Percentiles rank a stretch among this genome's conserved stretches.
Conservation (phyloP, 2,888 invertebrate species). For the Apamea anceps region DNA sequence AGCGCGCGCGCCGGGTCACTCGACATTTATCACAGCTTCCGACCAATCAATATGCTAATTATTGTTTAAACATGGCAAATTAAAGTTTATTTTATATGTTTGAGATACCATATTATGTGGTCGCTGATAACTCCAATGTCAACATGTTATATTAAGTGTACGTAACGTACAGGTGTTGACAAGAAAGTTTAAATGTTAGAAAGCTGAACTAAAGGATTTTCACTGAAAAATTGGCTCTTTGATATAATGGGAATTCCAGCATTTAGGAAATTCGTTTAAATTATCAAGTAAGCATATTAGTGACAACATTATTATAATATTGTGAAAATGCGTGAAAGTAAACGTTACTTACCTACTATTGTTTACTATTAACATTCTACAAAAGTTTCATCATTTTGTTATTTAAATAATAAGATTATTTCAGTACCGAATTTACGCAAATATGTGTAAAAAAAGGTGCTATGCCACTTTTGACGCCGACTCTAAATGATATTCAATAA, state of each 20-base stretch:
- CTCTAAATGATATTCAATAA: not conserved
- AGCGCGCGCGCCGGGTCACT: constrained; percentile 27
- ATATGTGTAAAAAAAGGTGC: not conserved
- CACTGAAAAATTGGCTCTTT: constrained; percentile 50
- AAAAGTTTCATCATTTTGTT: not conserved
- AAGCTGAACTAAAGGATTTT: constrained; percentile 62
- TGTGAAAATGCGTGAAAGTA: constrained; percentile 2
- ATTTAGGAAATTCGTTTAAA: constrained; percentile 22
- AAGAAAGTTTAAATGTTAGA: constrained; percentile 59
- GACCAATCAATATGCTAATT: constrained; percentile 57
- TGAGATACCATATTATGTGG: constrained; percentile 1
- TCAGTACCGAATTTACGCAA: not conserved
- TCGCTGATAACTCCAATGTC: constrained; percentile 14
- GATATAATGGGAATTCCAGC: constrained; percentile 31
- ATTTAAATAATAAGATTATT: not conserved
- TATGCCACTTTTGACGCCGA: constrained; percentile 12
- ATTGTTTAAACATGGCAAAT: constrained; percentile 27
- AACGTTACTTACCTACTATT: no score
- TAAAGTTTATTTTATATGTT: constrained; percentile 28
- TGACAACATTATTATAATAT: constrained; percentile 15
- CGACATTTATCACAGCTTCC: constrained; percentile 53
- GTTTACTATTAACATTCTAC: not conserved
- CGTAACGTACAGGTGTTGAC: constrained; percentile 22
- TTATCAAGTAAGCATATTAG: constrained; percentile 17
- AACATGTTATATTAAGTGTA: constrained; percentile 2